Evolutionary conservation across 2,888 invertebrate species (phyloP).

Genomic region (Spodoptera littoralis): DNA sequence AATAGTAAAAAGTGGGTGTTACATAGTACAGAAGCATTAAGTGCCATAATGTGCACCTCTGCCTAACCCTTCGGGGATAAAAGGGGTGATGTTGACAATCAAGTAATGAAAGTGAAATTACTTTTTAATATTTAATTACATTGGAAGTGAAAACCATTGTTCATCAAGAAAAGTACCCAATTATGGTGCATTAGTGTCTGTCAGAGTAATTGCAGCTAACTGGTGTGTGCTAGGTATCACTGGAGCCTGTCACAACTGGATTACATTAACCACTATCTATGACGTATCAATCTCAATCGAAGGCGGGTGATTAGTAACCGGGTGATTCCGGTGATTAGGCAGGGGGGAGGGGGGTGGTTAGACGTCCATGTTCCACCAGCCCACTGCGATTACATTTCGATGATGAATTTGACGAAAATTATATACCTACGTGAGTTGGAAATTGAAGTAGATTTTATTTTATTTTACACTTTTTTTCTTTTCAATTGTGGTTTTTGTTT

Average conservation of each 20-base stretch:
- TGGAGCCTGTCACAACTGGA: constrained; percentile 40
- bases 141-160: no score
- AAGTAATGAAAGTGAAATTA: no score
- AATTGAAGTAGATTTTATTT: constrained; percentile 6
- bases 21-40: no score
- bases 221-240: background rate
- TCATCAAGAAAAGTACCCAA: no score
- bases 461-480: no score
- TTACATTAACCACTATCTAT: constrained; percentile 47
- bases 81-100: no score
- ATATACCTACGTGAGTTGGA: constrained; percentile 7
- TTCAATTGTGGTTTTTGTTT: no score
- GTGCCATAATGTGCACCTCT: no score
- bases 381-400: constrained; percentile 24
- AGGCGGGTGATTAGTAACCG: constrained; percentile 43
- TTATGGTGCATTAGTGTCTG: constrained; percentile 9
- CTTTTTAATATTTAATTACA: no score
- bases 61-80: no score
- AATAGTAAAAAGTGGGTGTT: no score
- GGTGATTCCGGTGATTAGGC: constrained; percentile 48
- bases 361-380: constrained; percentile 13
- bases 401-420: constrained; percentile 39
- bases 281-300: constrained; percentile 51
- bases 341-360: background rate
- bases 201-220: constrained; percentile 27